Evolutionary conservation across 2,113 vertebrate genomes (phyloP), one percentile per base, ranked within the genome.

Genomic region (Notarius lentiginosus): DNA sequence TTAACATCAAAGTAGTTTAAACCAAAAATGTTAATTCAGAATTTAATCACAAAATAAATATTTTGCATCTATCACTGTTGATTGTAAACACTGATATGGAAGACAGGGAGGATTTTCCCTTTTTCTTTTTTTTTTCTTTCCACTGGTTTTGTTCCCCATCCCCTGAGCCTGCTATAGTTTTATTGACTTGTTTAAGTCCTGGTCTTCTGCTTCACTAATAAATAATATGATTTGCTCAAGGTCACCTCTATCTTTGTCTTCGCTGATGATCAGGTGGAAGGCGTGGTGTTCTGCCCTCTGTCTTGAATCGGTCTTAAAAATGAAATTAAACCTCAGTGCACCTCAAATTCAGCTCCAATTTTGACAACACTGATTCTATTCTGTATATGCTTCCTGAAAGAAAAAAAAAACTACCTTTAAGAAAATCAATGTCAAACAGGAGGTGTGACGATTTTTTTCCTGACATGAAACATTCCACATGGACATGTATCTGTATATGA

Each of bases 321-420:
- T 92, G 77, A 91, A 86, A 92, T 93, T 90, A 89, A 76, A 82
- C 24, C 85, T 76, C 84, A 61, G 58, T 65, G 68, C 89, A 89
- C 73, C 82, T 49, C 82, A 18, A 79, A 87, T 90, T 91, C 85
- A 86, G 72, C 60, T 88, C 81, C 79, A 79, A 90, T 92, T 90
- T 90, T 87, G 58, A 73, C 87, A 70, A 63, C 87, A 88, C 86
- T 9, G 8, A 55, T 56, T 56, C 6, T 27, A 10, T 53, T 70
- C 49, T 82, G 22, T 24, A 47, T 47, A 81, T 18, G 12, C 3
- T 41, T 41, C 41, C 41, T 41, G 41, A 41, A 82, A 51, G 18
- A 24, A 4, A 30, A 7, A 53, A 30, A 34, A 79, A 18, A 56
- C 47, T 61, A 17, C 30, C 65, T 11, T 86, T 18, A 61, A 84